Conservation (phyloP, 2,888 invertebrate genomes). For the Nemurella pictetii region DNA sequence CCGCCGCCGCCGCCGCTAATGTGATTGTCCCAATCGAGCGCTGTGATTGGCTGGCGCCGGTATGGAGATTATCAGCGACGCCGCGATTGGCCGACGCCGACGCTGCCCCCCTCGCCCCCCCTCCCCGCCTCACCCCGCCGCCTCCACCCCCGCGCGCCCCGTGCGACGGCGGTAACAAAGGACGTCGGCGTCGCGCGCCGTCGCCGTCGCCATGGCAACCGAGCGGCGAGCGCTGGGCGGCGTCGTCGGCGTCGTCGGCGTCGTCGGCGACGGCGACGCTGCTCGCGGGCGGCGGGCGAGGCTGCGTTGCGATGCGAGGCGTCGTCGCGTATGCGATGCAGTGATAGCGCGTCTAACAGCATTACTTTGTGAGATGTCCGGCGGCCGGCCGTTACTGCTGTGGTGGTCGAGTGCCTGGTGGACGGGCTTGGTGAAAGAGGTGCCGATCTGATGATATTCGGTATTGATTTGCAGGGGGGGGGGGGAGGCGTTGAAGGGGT, state of each 20-base stretch:
- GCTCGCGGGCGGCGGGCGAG: neutral
- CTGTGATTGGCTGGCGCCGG: constrained; percentile 8
- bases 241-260: neutral
- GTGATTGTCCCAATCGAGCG: constrained; percentile 24
- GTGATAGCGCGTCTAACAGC: neutral
- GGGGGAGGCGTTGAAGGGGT: neutral
- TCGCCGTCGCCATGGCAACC: neutral
- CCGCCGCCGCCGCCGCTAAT: neutral
- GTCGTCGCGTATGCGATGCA: neutral
- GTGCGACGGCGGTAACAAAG: constrained; percentile 27
- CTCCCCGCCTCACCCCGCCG: neutral
- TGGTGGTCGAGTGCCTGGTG: neutral
- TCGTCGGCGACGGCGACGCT: neutral
- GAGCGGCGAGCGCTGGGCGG: neutral
- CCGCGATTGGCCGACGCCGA: neutral
- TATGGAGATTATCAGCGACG: neutral
- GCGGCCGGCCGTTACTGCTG: neutral
- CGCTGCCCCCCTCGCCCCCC: neutral
- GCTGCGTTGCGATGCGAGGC: neutral
- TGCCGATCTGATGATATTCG: constrained; percentile 20
- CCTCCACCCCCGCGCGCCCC: neutral
- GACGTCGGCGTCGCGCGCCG: constrained; percentile 28
- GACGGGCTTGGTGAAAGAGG: constrained; percentile 26
- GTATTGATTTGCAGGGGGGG: neutral
- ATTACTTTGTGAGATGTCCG: neutral